These are phyloP conservation scores for Nothoprocta perdicaria DNA, from an alignment of 2,113 vertebrate species.

Conservation along the genomic window DNA sequence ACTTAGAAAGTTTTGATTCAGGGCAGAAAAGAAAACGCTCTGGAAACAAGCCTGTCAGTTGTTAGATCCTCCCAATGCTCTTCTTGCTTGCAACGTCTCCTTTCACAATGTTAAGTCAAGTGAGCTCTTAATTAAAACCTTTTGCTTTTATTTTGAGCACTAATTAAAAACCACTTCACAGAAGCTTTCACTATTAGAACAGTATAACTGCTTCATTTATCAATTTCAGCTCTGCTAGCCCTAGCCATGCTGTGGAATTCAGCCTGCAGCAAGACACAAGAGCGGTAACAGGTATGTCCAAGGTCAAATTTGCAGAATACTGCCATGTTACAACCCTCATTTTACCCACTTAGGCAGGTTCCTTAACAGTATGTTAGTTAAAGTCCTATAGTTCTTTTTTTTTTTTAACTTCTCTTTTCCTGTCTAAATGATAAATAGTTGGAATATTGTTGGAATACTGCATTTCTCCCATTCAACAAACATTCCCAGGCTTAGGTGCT, in stretches of 20 bases:
- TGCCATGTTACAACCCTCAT: background rate
- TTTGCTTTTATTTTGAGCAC: background rate
- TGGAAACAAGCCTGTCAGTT: background rate
- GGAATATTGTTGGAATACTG: background rate
- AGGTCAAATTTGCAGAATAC: background rate
- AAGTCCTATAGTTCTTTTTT: background rate
- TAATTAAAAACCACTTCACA: background rate
- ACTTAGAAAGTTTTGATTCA: background rate
- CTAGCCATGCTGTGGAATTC: background rate
- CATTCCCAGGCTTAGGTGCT: background rate
- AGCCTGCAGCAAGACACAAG: background rate
- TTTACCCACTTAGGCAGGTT: background rate
- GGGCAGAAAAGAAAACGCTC: background rate
- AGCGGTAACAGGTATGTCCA: background rate
- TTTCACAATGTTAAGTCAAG: background rate
- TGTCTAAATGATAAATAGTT: background rate
- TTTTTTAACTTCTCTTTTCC: too few relatives aligned
- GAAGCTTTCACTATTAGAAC: background rate
- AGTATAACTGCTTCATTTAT: background rate
- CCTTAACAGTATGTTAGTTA: background rate
- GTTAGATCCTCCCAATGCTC: background rate
- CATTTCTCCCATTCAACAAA: background rate
- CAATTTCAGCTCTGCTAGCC: background rate
- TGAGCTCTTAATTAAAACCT: background rate
- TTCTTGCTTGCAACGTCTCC: background rate